These are phyloP conservation scores for Synergus itoensis DNA, from an alignment of 2,888 invertebrate species.

Conservation along the genomic window DNA sequence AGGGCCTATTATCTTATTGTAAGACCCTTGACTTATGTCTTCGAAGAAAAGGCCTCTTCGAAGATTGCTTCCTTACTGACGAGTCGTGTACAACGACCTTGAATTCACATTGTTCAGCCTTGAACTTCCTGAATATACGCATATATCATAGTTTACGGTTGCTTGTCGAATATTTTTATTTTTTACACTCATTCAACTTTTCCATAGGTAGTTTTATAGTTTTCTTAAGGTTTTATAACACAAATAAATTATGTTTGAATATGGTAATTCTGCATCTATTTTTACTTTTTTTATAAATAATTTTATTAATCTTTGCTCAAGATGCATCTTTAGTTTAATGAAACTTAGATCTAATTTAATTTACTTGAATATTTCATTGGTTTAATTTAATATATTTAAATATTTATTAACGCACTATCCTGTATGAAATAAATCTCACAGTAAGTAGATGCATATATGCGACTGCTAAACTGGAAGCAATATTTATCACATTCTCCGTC, in stretches of 20 bases:
- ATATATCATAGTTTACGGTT: neutral
- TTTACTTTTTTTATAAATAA: neutral
- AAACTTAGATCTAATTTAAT: too few relatives aligned
- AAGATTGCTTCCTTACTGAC: slow-evolving; percentile 24
- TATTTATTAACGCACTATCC: too few relatives aligned
- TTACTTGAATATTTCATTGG: too few relatives aligned
- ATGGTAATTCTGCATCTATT: neutral
- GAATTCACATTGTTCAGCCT: slow-evolving; percentile 17
- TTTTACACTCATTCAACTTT: neutral
- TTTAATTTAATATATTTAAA: too few relatives aligned
- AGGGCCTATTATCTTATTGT: slow-evolving; percentile 45
- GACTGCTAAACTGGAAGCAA: neutral
- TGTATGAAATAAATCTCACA: neutral
- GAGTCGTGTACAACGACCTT: slow-evolving; percentile 19
- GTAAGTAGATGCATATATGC: neutral
- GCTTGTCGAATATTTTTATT: neutral
- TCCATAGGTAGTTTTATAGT: neutral
- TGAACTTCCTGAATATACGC: slow-evolving; percentile 13
- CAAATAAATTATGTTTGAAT: neutral
- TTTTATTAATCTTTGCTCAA: too few relatives aligned
- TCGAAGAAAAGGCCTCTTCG: slow-evolving; percentile 13
- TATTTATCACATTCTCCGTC: slow-evolving; percentile 1
- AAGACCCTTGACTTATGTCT: slow-evolving; percentile 18
- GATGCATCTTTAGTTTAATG: too few relatives aligned
- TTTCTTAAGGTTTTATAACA: neutral